Evolutionary conservation across 2,113 vertebrate species (phyloP).

Genomic region (Okapia johnstoni): DNA sequence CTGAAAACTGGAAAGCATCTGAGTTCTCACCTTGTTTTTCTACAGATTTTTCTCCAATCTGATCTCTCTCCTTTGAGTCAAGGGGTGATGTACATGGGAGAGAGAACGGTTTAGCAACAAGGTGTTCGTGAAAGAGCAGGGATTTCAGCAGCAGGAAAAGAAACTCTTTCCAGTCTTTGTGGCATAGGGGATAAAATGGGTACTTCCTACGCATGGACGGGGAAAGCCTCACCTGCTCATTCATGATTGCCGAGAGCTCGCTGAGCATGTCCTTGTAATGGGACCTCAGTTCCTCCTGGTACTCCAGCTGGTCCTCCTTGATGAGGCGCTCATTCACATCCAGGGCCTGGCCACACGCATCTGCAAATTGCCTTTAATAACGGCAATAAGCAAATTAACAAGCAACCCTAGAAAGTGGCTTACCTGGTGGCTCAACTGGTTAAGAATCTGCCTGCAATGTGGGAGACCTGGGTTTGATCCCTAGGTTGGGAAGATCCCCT

Average conservation of each 20-base stretch:
- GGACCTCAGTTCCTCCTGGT: slow-evolving; percentile 97
- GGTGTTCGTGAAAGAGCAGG: background rate
- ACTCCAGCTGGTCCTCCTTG: slow-evolving; percentile 98
- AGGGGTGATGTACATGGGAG: rapidly evolving
- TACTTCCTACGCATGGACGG: background rate
- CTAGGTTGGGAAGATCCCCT: background rate
- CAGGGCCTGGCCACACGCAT: slow-evolving; percentile 95
- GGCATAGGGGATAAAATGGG: background rate
- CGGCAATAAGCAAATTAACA: background rate
- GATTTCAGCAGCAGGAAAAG: background rate
- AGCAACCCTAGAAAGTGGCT: background rate
- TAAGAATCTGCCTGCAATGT: background rate
- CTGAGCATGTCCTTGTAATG: slow-evolving; percentile 97
- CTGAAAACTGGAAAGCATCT: background rate
- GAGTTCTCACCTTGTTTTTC: background rate
- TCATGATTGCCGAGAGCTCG: slow-evolving; percentile 94
- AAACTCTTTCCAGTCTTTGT: background rate
- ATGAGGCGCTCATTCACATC: slow-evolving; percentile 97
- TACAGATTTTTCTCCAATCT: background rate
- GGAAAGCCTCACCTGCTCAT: slow-evolving; percentile 89
- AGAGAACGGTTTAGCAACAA: background rate
- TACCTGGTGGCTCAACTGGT: background rate
- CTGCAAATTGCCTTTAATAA: slow-evolving; percentile 91
- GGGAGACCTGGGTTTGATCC: background rate
- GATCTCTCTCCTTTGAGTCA: background rate